These are phyloP conservation scores for Solenodon paradoxus DNA, from an alignment of 2,113 vertebrate genomes.

Conservation along the genomic window DNA sequence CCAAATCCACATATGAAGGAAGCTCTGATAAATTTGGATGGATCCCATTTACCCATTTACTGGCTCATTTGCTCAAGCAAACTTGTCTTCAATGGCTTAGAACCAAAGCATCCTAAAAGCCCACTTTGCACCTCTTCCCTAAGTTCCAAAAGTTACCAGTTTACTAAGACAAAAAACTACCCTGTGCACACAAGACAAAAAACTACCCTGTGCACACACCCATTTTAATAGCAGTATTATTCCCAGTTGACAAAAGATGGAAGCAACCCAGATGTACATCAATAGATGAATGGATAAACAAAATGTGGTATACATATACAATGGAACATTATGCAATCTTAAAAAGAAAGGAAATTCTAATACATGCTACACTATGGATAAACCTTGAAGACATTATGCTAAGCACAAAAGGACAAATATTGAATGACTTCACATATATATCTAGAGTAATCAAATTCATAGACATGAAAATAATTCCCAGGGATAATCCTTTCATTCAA, in stretches of 20 bases:
- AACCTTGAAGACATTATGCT: background rate
- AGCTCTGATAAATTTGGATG: background rate
- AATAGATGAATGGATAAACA: background rate
- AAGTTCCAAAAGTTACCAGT: background rate
- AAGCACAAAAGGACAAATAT: background rate
- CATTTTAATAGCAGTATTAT: background rate
- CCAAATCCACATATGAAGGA: background rate
- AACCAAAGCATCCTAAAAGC: background rate
- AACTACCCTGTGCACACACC: background rate
- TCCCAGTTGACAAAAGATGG: background rate
- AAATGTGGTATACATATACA: background rate
- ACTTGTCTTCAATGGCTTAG: background rate
- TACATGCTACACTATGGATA: background rate
- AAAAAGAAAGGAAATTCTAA: background rate
- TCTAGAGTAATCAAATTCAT: background rate
- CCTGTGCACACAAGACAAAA: too few species aligned
- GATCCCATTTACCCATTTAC: background rate
- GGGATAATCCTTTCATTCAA: background rate
- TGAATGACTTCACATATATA: background rate
- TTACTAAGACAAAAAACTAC: background rate
- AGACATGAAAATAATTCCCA: background rate
- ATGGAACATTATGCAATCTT: background rate
- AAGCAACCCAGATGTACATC: background rate
- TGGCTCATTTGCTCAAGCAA: slow-evolving; percentile 11
- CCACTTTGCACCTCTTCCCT: background rate